phyloP scores from a whole-genome alignment of 2,888 invertebrate species.

The Stenchaetothrips biformis region DNA sequence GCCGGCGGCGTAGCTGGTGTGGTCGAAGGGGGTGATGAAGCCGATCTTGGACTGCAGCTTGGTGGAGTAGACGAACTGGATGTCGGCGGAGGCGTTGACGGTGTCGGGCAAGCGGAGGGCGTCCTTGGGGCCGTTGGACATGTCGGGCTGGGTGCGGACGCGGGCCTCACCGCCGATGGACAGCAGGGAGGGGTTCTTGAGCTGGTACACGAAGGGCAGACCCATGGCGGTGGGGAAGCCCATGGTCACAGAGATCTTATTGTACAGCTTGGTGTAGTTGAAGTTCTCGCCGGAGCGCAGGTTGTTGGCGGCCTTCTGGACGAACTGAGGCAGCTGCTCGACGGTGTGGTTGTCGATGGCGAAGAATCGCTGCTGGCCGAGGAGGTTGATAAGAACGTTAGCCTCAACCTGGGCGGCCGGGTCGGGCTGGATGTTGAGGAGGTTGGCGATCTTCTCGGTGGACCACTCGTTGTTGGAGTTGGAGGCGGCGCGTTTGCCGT shows the following conservation, averaged over 20 bases:
- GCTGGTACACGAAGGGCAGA: slow-evolving; percentile 60
- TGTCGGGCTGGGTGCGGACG: slow-evolving; percentile 45
- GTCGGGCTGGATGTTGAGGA: slow-evolving; percentile 54
- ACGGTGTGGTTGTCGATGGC: slow-evolving; percentile 53
- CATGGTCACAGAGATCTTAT: slow-evolving; percentile 56
- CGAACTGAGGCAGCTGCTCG: slow-evolving; percentile 45
- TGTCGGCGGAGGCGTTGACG: slow-evolving; percentile 48
- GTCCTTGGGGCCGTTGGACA: slow-evolving; percentile 39
- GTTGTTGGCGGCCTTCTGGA: slow-evolving; percentile 46
- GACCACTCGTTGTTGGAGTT: slow-evolving; percentile 44
- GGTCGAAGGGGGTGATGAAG: slow-evolving; percentile 59
- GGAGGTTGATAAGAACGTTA: slow-evolving; percentile 47
- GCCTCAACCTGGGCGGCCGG: slow-evolving; percentile 56
- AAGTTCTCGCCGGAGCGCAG: slow-evolving; percentile 50
- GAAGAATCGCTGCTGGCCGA: slow-evolving; percentile 49
- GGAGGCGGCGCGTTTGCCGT: background rate
- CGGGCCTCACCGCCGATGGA: slow-evolving; percentile 52
- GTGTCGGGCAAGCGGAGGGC: slow-evolving; percentile 41
- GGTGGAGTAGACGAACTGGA: slow-evolving; percentile 51
- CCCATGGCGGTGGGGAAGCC: slow-evolving; percentile 64
- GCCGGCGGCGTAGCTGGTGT: slow-evolving; percentile 55
- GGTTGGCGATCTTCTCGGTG: slow-evolving; percentile 53
- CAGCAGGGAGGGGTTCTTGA: slow-evolving; percentile 55
- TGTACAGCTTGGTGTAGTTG: slow-evolving; percentile 57
- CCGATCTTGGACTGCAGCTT: slow-evolving; percentile 61